Evolutionary conservation across 2,888 invertebrate species (phyloP), one percentile per base, ranked within the genome.

Genomic region (Ernsta delagoae): DNA sequence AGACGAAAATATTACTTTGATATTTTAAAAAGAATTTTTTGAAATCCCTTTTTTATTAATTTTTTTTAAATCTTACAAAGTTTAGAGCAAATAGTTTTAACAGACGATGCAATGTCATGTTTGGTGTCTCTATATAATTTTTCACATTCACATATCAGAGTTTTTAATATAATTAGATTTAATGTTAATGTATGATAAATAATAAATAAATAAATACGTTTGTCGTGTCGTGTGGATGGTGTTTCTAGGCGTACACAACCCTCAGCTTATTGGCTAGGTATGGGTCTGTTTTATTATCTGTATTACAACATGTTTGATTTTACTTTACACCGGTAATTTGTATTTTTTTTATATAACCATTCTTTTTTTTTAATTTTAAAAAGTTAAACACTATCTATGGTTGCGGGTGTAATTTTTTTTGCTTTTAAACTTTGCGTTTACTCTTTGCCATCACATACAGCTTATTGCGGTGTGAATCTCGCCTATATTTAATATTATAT

Each of bases 181-280:
- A 69, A 63, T 63, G 56, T 69, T 63, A 62, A 68, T 68, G 50
- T 67, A 61, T 39, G 4, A 39, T 1, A 7, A 39, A 7, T 7
- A 6, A 41, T 64, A 45, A 43, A 57, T 64, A 56, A 56, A 56
- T 74, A 62, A 73, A 75, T 75, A 78, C 70, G 72, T 34, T 74
- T 83, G 89, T 91, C 89, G 88, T 91, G 91, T 92, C 89, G 90
- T 90, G 86, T 87, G 87, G 88, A 88, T 92, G 90, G 87, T 74
- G 71, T 71, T 70, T 65, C 75, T 74, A 71, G 61, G 63, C 71
- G 41, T 74, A 65, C 54, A 65, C 65, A 65, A 61, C 70, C 71
- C 63, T 72, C 65, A 72, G 71, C 70, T 73, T 71, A 70, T 70
- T 70, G 64, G 70, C 31, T 41, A 59, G 8, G 56, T 71, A 73